These are phyloP conservation scores for Epirrhoe alternata DNA, from an alignment of 2,888 invertebrate genomes.

Conservation along the genomic window DNA sequence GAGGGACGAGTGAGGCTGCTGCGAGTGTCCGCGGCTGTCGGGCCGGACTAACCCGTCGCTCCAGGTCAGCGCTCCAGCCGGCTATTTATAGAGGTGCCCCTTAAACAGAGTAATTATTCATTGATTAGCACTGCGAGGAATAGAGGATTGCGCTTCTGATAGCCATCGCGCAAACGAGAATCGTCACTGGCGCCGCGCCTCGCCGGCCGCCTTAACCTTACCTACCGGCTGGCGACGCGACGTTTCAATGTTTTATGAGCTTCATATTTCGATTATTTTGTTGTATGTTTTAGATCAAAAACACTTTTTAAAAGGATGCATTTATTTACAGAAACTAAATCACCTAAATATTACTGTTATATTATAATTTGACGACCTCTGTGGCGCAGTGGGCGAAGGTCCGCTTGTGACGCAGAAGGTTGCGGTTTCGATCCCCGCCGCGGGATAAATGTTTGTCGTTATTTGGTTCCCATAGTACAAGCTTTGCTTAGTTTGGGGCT, in stretches of 20 bases:
- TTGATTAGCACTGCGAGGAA: constrained; percentile 85
- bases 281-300: not conserved
- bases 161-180: constrained; percentile 83
- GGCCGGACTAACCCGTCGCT: constrained; percentile 85
- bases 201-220: constrained; percentile 50
- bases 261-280: constrained; percentile 14
- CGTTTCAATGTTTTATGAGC: constrained; percentile 24
- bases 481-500: too few relatives aligned
- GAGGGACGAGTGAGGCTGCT: constrained; percentile 66
- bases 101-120: constrained; percentile 86
- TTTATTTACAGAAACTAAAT: too few relatives aligned
- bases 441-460: too few relatives aligned
- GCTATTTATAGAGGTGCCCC: constrained; percentile 85
- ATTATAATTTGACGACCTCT: too few relatives aligned
- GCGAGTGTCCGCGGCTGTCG: constrained; percentile 80
- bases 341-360: too few relatives aligned
- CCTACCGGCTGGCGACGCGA: constrained; percentile 6
- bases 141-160: constrained; percentile 84
- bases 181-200: constrained; percentile 76
- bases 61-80: constrained; percentile 85
- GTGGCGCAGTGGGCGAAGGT: too few relatives aligned
- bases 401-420: too few relatives aligned
- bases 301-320: not conserved
- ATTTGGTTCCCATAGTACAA: too few relatives aligned
- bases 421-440: too few relatives aligned